These are phyloP conservation scores for Drosophila prostipennis DNA, from an alignment of 2,888 invertebrate genomes.

Conservation along the genomic window DNA sequence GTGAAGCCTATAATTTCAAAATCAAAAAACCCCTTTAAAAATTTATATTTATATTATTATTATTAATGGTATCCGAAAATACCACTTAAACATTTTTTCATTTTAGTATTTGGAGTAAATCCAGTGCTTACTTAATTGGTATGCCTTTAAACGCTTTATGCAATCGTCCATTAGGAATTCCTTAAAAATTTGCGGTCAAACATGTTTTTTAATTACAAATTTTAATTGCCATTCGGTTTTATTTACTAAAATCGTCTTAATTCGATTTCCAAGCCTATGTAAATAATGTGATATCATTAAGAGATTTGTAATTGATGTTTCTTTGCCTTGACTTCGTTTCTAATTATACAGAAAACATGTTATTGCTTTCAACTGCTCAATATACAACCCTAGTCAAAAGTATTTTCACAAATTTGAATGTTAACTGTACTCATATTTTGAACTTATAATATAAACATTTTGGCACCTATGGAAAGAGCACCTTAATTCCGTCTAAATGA, in stretches of 20 bases:
- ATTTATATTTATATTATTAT: neutral
- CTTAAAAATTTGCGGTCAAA: neutral
- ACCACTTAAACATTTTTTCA: neutral
- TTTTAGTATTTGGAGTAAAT: neutral
- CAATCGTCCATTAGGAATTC: neutral
- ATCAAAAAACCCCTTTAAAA: no score
- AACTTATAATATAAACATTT: no score
- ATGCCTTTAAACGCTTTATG: neutral
- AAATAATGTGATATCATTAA: neutral
- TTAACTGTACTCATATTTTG: no score
- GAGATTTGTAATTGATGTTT: slow-evolving; percentile 1
- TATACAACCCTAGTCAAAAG: no score
- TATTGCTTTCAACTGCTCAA: neutral
- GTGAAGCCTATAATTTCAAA: no score
- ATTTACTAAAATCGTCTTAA: neutral
- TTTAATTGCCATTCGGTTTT: neutral
- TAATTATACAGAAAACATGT: slow-evolving; percentile 8
- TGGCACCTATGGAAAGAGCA: no score
- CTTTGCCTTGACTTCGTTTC: slow-evolving; percentile 14
- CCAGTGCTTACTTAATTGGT: neutral
- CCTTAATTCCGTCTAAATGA: no score
- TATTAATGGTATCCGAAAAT: neutral
- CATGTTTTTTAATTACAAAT: slow-evolving; percentile 8
- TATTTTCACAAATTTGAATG: no score
- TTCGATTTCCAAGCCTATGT: slow-evolving; percentile 5